Base-by-base conservation (phyloP, 1,140 invertebrate genomes). In the Aphelinus atriplicis region DNA sequence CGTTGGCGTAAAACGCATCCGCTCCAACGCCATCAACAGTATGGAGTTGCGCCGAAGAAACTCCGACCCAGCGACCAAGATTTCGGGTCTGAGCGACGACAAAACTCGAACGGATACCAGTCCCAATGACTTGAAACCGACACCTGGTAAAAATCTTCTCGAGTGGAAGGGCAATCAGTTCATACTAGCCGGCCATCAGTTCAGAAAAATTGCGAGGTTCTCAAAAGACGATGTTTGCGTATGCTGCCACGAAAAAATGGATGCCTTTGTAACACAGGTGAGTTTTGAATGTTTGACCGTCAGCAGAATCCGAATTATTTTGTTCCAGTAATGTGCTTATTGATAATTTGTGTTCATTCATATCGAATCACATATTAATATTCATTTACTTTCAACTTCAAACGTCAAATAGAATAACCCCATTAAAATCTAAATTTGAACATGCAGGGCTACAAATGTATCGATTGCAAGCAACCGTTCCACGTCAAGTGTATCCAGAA, bases 401-500 rank as follows among this genome's bases (percentile, higher is more conserved):
- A 26, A 26, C 26, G 26, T 26, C 26, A 26, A 26, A 58, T 58
- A n/a, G 3, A 58, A 58, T 58, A 6, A 58, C 56, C 5, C 43
- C 43, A 66, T 56, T n/a, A 67, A 67, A 67, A 67, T 57, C 26
- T 10, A 57, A 68, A 68, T 68, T 26, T 26, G 26, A 26, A 26
- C 26, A 26, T 92, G 3, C 93, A 95, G 79, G 95, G 95, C 0
- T 93, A 94, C 82, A 94, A 94, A 73, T 97, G 96, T 82, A 90
- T 92, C 71, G 92, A 92, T 79, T 97, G 95, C 84, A 94, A 95
- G 83, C 91, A 94, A 71, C 85, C 94, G 1, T 96, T 95, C 84
- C 95, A 97, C 83, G 93, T 94, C 0, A 96, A 96, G 81, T 97
- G 96, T 81, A 94, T 95, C 72, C 93, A 95, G 81, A 95, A 94